A percentile compares a stretch with the other conserved stretches of the same genome.
Evolutionary conservation across 2,888 invertebrate genomes (phyloP).

Genomic region (Stratiomys singularior): DNA sequence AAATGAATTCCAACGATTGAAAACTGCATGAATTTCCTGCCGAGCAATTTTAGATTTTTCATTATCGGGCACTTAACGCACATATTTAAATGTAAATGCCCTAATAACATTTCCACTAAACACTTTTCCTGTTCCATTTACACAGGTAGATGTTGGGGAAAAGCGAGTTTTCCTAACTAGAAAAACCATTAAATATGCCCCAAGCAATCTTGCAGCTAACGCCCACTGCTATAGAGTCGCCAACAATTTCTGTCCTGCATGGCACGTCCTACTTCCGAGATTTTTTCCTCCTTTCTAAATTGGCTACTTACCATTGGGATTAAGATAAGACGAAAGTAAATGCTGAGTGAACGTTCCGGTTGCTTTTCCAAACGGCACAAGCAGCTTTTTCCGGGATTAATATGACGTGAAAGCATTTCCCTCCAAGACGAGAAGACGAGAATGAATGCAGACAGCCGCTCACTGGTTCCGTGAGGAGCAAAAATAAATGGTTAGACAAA

Average conservation of each 20-base stretch:
- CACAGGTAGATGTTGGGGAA: too few relatives aligned
- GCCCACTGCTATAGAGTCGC: background rate
- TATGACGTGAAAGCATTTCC: conserved; percentile 39
- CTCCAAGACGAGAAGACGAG: background rate
- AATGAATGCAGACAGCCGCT: background rate
- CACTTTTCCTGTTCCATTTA: too few relatives aligned
- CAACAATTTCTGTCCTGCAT: too few relatives aligned
- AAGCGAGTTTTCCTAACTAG: background rate
- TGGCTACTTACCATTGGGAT: conserved; percentile 45
- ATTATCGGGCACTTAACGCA: too few relatives aligned
- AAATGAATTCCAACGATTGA: too few relatives aligned
- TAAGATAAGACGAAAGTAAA: conserved; percentile 44
- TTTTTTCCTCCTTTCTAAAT: conserved; percentile 40
- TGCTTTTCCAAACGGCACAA: conserved; percentile 10
- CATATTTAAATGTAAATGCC: too few relatives aligned
- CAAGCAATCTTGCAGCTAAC: background rate
- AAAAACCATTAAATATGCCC: background rate
- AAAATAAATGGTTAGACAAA: conserved; percentile 32
- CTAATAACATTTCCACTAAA: too few relatives aligned
- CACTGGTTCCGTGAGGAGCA: background rate
- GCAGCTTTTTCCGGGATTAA: conserved; percentile 41
- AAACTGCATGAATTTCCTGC: too few relatives aligned
- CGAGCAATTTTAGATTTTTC: too few relatives aligned
- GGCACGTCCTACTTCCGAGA: conserved; percentile 17
- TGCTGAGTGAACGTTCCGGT: conserved; percentile 21